Percentiles rank a stretch among this genome's conserved stretches.
Conservation (phyloP, 2,113 vertebrate genomes). For the Sinocyclocheilus anshuiensis region DNA sequence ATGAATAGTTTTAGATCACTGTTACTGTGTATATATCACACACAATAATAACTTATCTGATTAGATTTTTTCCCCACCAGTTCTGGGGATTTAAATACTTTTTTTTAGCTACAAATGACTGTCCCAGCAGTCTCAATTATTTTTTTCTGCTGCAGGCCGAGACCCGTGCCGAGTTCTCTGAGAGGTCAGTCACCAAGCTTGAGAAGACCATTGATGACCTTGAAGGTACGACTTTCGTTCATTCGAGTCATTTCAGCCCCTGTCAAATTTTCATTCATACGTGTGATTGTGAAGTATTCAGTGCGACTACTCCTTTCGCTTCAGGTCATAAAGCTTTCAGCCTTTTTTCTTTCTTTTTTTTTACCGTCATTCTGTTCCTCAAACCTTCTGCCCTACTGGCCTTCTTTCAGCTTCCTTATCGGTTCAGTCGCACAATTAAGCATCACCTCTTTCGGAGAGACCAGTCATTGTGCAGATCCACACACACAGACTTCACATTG, state of each 20-base stretch:
- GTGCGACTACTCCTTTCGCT: slow-evolving; percentile 16
- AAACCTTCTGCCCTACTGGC: slow-evolving; percentile 1
- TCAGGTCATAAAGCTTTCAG: not conserved
- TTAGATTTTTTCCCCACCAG: not conserved
- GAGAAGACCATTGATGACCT: slow-evolving; percentile 99
- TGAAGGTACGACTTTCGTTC: slow-evolving; percentile 85
- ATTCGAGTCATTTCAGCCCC: slow-evolving; percentile 10
- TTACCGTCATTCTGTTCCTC: slow-evolving; percentile 6
- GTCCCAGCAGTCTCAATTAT: not conserved
- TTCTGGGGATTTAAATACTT: not conserved
- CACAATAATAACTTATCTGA: too few relatives aligned
- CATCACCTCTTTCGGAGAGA: not conserved
- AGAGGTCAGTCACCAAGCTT: slow-evolving; percentile 98
- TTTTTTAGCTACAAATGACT: not conserved
- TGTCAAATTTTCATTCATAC: slow-evolving; percentile 7
- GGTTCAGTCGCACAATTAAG: slow-evolving; percentile 13
- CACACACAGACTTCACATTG: not conserved
- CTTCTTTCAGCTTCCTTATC: slow-evolving; percentile 34
- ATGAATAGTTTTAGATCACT: too few relatives aligned
- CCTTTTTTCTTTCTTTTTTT: not conserved
- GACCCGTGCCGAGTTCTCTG: slow-evolving; percentile 97
- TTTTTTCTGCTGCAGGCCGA: slow-evolving; percentile 82
- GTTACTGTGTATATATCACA: too few relatives aligned
- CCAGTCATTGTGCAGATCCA: not conserved
- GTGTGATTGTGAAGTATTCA: not conserved